Conservation (phyloP, 2,797 vertebrate genomes). For the Catharus ustulatus region DNA sequence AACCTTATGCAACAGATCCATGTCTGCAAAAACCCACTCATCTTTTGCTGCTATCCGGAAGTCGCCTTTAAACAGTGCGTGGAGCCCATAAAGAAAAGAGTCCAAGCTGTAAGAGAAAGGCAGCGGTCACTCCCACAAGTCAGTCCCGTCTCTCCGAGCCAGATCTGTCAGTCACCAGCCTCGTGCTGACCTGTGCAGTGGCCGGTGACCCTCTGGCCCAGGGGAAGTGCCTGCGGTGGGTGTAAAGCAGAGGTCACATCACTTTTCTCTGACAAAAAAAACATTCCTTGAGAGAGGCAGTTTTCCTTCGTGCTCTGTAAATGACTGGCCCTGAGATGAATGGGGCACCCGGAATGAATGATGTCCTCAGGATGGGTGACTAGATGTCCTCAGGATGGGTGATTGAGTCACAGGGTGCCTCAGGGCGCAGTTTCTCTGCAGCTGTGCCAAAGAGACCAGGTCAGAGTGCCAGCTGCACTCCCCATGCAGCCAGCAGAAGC, state of each 20-base stretch:
- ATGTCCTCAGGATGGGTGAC: background rate
- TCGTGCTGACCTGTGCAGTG: rapidly evolving
- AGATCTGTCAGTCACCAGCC: background rate
- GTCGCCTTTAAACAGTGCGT: constrained; percentile 95
- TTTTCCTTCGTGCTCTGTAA: background rate
- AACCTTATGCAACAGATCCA: constrained; percentile 93
- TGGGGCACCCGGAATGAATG: background rate
- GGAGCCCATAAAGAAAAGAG: constrained; percentile 95
- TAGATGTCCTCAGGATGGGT: background rate
- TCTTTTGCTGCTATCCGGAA: constrained; percentile 91
- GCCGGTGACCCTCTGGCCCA: rapidly evolving
- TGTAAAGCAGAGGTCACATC: background rate
- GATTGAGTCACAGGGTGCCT: background rate
- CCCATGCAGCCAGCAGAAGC: background rate
- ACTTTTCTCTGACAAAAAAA: background rate
- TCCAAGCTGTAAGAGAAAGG: constrained; percentile 84
- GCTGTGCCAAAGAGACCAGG: background rate
- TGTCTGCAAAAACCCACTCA: constrained; percentile 96
- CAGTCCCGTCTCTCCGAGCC: background rate
- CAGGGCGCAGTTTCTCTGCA: rapidly evolving
- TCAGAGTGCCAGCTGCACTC: background rate
- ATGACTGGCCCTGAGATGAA: background rate
- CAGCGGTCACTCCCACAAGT: background rate
- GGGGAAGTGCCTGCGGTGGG: rapidly evolving
- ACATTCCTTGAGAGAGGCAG: background rate